phyloP scores from a whole-genome alignment of 2,888 invertebrate genomes.

The Gortyna flavago region DNA sequence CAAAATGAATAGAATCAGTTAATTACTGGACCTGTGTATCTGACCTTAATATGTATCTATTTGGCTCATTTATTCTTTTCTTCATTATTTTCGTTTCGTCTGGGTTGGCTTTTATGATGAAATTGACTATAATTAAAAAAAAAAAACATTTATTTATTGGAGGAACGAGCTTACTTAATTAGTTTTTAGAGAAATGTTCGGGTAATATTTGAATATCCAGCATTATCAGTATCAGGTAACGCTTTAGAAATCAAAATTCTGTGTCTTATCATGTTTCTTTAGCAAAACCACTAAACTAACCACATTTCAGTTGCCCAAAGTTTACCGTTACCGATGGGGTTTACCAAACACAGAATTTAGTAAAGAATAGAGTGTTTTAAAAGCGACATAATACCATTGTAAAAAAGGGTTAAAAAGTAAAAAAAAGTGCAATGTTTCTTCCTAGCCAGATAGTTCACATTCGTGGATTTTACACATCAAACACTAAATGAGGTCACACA shows the following conservation, averaged over 20 bases:
- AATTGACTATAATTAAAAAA: background rate
- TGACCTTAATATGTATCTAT: constrained; percentile 43
- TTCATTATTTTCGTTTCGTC: background rate
- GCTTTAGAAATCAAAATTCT: background rate
- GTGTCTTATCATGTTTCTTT: background rate
- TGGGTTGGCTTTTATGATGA: background rate
- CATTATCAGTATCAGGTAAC: background rate
- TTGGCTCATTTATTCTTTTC: constrained; percentile 28
- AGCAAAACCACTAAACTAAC: background rate
- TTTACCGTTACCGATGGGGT: constrained; percentile 26
- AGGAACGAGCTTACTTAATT: background rate
- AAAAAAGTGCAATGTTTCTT: background rate
- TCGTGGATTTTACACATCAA: constrained; percentile 19
- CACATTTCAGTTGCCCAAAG: constrained; percentile 4
- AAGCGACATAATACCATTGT: background rate
- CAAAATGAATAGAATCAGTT: constrained; percentile 48
- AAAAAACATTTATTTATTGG: background rate
- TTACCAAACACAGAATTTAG: constrained; percentile 6
- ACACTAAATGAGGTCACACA: constrained; percentile 42
- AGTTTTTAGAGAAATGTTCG: background rate
- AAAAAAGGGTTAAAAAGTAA: background rate
- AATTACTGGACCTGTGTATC: constrained; percentile 40
- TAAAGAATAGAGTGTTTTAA: background rate
- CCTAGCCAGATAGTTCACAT: background rate
- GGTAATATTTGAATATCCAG: background rate